phyloP scores from a whole-genome alignment of 2,113 vertebrate species.

The Clarias magur region DNA sequence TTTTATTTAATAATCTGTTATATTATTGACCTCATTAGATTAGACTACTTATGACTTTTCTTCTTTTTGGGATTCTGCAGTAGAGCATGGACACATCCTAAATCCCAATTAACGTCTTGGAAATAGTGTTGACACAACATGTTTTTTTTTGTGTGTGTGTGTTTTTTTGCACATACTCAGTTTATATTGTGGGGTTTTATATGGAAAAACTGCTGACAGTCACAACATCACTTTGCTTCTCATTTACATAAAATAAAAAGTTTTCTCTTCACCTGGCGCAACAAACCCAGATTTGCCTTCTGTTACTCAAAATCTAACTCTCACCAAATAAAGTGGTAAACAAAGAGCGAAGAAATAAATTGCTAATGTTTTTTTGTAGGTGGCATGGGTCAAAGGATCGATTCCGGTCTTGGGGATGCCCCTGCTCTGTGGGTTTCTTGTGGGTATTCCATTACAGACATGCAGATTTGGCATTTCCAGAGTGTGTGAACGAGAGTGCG shows the following conservation, averaged over 20 bases:
- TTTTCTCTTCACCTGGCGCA: background rate
- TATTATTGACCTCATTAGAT: background rate
- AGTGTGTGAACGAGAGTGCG: too few relatives aligned
- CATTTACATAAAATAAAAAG: constrained; percentile 1
- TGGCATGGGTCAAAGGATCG: too few relatives aligned
- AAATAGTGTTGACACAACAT: background rate
- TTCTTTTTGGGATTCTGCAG: background rate
- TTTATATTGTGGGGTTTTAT: background rate
- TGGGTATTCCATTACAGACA: too few relatives aligned
- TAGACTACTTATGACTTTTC: background rate
- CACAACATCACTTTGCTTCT: background rate
- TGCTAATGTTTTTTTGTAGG: background rate
- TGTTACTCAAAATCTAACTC: background rate
- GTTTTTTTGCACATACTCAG: background rate
- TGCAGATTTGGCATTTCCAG: too few relatives aligned
- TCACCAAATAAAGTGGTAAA: background rate
- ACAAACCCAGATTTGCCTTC: background rate
- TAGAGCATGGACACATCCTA: background rate
- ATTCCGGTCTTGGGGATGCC: too few relatives aligned
- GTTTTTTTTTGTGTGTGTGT: background rate
- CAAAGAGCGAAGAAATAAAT: background rate
- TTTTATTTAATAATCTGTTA: background rate
- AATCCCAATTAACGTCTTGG: background rate
- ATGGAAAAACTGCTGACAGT: background rate
- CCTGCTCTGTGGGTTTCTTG: too few relatives aligned